Evolutionary conservation across 2,888 invertebrate species (phyloP).

Genomic region (Noctuana brunneofusca): DNA sequence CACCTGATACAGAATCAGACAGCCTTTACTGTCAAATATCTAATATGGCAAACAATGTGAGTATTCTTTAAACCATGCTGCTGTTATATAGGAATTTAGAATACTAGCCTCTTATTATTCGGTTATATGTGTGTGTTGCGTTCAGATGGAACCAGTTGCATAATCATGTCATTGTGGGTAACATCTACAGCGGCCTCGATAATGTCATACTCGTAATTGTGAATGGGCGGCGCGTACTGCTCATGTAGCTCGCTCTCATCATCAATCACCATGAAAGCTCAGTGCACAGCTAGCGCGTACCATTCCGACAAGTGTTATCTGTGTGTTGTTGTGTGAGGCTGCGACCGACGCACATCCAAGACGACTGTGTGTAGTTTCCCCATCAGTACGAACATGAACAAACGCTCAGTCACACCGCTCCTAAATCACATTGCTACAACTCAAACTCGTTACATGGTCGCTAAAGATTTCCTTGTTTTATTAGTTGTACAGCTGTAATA

Average conservation of each 20-base stretch:
- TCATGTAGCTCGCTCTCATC: conserved; percentile 47
- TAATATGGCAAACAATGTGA: too few species aligned
- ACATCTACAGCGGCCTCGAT: conserved; percentile 47
- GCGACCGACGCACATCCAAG: not conserved
- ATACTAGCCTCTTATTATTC: not conserved
- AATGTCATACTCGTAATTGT: conserved; percentile 6
- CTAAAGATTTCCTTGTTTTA: conserved; percentile 6
- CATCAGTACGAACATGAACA: not conserved
- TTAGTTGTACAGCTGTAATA: not conserved
- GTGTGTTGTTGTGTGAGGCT: conserved; percentile 6
- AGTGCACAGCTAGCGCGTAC: conserved; percentile 57
- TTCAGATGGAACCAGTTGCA: conserved; percentile 52
- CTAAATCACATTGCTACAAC: conserved; percentile 12
- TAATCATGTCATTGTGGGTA: conserved; percentile 43
- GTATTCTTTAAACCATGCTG: too few species aligned
- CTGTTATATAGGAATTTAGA: too few species aligned
- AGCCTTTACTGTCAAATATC: too few species aligned
- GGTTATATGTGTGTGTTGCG: not conserved
- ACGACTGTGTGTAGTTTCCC: conserved; percentile 1
- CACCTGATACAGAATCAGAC: too few species aligned
- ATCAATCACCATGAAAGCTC: conserved; percentile 56
- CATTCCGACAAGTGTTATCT: conserved; percentile 15
- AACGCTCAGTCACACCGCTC: conserved; percentile 3
- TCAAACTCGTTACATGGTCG: conserved; percentile 10
- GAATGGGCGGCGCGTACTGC: conserved; percentile 32